Conservation (phyloP, 1,140 invertebrate species). For the Latrodectus geometricus region DNA sequence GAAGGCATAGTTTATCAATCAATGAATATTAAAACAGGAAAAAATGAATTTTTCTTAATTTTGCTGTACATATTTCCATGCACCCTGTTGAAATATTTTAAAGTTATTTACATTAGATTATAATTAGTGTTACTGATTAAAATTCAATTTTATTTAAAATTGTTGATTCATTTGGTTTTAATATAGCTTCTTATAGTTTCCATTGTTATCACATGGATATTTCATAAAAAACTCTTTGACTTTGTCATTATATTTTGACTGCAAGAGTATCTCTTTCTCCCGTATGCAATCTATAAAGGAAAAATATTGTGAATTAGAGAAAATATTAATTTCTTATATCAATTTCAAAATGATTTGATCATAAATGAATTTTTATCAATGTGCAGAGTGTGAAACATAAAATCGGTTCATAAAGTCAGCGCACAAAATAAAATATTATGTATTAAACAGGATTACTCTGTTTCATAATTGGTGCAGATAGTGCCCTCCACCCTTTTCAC, state of each 20-base stretch:
- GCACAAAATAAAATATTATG: too few species aligned
- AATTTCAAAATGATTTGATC: too few species aligned
- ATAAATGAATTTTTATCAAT: too few species aligned
- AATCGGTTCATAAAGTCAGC: too few species aligned
- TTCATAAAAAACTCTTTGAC: conserved; percentile 36
- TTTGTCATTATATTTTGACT: conserved; percentile 9
- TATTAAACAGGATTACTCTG: too few species aligned
- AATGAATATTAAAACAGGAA: conserved; percentile 3
- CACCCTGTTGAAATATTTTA: conserved; percentile 1
- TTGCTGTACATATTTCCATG: conserved; percentile 21
- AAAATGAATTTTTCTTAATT: conserved; percentile 10
- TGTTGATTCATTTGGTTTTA: conserved; percentile 13
- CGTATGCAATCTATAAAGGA: conserved; percentile 39
- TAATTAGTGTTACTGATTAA: background rate
- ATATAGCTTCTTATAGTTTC: conserved; percentile 32
- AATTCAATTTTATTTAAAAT: background rate
- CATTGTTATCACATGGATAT: conserved; percentile 47
- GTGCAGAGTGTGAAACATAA: too few species aligned
- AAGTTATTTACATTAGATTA: background rate
- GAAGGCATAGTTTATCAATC: background rate
- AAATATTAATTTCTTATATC: too few species aligned
- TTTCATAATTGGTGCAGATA: too few species aligned
- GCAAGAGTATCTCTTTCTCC: conserved; percentile 27
- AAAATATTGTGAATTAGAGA: background rate
- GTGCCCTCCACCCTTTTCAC: too few species aligned